Conservation (phyloP, 2,113 vertebrate genomes). For the Crotalus helleri region DNA sequence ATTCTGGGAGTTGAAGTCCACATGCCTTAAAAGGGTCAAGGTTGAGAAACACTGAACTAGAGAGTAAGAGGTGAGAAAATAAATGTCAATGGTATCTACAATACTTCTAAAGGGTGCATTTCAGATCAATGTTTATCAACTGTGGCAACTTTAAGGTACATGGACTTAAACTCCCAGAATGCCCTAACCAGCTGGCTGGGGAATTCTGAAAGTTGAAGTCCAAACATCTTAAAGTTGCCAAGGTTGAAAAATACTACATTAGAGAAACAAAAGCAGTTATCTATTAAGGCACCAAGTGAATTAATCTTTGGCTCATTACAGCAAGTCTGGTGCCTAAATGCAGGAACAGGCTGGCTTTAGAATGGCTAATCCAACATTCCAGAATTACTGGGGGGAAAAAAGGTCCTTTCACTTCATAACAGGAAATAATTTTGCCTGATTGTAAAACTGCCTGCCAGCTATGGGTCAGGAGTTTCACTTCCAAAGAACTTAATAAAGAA, state of each 20-base stretch:
- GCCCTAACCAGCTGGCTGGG: neutral
- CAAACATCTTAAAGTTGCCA: neutral
- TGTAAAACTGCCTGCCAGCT: neutral
- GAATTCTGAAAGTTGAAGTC: neutral
- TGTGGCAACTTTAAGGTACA: neutral
- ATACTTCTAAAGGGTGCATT: neutral
- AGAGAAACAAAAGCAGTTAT: neutral
- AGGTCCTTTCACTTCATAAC: neutral
- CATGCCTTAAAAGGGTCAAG: too few species aligned
- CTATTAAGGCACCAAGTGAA: conserved; percentile 26
- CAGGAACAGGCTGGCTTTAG: neutral
- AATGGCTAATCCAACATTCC: neutral
- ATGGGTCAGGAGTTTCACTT: neutral
- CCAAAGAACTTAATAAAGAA: neutral
- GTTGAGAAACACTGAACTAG: too few species aligned
- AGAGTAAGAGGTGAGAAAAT: neutral
- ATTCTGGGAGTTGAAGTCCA: too few species aligned
- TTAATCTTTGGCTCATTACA: conserved; percentile 1
- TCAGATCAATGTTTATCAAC: neutral
- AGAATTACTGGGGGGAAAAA: neutral
- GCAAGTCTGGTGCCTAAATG: conserved; percentile 10
- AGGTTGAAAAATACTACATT: neutral
- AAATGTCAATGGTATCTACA: neutral
- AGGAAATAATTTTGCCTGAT: neutral
- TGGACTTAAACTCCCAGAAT: neutral